phyloP scores from a whole-genome alignment of 1,140 invertebrate species.

The Mercenaria mercenaria region DNA sequence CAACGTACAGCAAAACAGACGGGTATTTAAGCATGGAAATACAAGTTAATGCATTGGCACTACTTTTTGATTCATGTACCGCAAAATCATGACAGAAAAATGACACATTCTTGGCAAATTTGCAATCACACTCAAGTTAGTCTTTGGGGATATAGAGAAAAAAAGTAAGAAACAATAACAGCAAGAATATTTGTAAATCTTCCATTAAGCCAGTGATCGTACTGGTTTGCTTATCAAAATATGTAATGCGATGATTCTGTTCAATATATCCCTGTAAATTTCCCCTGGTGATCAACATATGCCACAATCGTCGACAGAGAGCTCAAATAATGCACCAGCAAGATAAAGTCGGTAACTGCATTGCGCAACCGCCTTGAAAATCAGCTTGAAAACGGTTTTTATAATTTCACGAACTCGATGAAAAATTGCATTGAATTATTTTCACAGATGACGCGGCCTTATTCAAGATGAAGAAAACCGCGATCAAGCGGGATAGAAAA shows the following conservation, averaged over 20 bases:
- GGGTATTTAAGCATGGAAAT: too few relatives aligned
- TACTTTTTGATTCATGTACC: too few relatives aligned
- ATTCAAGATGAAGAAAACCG: neutral
- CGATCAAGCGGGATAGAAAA: neutral
- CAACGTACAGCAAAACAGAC: too few relatives aligned
- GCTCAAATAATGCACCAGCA: neutral
- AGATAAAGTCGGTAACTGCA: neutral
- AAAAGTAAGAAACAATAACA: neutral
- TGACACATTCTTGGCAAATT: too few relatives aligned
- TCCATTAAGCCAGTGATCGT: too few relatives aligned
- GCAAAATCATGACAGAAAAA: too few relatives aligned
- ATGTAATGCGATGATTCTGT: too few relatives aligned
- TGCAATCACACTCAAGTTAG: too few relatives aligned
- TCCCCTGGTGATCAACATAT: neutral
- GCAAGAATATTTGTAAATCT: neutral
- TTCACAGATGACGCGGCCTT: neutral
- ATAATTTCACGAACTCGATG: neutral
- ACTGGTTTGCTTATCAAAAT: too few relatives aligned
- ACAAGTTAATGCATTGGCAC: too few relatives aligned
- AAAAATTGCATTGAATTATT: neutral
- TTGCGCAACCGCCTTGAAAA: neutral
- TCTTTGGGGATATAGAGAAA: too few relatives aligned
- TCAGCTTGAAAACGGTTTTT: neutral
- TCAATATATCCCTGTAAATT: neutral
- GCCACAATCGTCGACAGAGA: neutral